Evolutionary conservation across 2,113 vertebrate genomes (phyloP).

Genomic region (Aleadryas rufinucha): DNA sequence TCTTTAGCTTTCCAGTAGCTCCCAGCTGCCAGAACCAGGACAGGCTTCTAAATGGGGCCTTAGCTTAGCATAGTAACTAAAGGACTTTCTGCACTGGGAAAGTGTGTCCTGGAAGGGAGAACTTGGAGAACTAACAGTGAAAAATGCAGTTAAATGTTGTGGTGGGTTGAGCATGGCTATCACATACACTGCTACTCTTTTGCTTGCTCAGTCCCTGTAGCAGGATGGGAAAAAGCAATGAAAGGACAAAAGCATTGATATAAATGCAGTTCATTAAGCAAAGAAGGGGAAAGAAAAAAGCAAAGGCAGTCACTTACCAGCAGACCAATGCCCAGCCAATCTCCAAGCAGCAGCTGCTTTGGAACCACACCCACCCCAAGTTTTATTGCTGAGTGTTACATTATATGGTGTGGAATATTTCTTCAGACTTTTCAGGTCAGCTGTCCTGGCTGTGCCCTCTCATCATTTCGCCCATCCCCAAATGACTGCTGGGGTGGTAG

Average conservation of each 20-base stretch:
- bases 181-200: not conserved
- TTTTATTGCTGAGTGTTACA: not conserved
- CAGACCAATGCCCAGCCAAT: not conserved
- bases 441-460: not conserved
- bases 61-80: not conserved
- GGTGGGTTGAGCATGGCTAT: not conserved
- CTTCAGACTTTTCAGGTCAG: not conserved
- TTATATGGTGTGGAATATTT: not conserved
- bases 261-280: not conserved
- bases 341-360: not conserved
- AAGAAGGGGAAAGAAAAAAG: fast-evolving
- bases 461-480: not conserved
- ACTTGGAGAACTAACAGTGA: not conserved
- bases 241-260: not conserved
- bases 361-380: not conserved
- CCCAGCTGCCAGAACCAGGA: not conserved
- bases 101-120: not conserved
- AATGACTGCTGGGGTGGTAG: not conserved
- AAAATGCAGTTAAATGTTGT: not conserved
- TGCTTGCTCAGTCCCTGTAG: not conserved
- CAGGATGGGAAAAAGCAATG: not conserved
- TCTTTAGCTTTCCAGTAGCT: not conserved
- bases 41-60: not conserved
- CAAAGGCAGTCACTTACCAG: not conserved
- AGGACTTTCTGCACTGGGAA: not conserved